phyloP scores from a whole-genome alignment of 1,140 invertebrate species.

The Anadara kagoshimensis region DNA sequence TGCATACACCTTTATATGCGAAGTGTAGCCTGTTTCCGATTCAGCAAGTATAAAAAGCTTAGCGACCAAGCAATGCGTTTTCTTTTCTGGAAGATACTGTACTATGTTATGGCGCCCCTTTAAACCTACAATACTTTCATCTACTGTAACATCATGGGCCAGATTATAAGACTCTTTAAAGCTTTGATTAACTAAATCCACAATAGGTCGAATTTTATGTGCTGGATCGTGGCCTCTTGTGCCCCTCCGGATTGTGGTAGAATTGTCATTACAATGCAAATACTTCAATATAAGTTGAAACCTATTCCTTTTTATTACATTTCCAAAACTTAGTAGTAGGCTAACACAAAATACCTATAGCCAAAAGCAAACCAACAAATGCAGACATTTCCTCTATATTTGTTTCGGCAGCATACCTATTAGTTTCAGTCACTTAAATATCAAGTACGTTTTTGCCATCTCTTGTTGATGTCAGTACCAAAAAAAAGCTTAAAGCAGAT shows the following conservation, averaged over 20 bases:
- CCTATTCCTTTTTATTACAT: not conserved
- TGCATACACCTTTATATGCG: too few relatives aligned
- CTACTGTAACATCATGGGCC: constrained; percentile 7
- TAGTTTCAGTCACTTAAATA: not conserved
- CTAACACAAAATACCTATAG: constrained; percentile 5
- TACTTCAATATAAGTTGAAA: constrained; percentile 5
- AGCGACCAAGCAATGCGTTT: constrained; percentile 8
- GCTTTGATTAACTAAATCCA: constrained; percentile 6
- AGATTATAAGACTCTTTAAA: constrained; percentile 1
- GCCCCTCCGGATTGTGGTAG: not conserved
- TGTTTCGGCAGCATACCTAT: not conserved
- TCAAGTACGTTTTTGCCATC: not conserved
- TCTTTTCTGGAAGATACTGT: constrained; percentile 16
- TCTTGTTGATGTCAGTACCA: not conserved
- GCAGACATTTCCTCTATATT: constrained; percentile 3
- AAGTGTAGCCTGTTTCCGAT: too few relatives aligned
- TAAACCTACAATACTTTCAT: constrained; percentile 15
- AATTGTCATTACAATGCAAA: constrained; percentile 10
- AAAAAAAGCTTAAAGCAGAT: not conserved
- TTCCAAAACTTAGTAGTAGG: not conserved
- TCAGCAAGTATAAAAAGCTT: too few relatives aligned
- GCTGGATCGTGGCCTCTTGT: constrained; percentile 6
- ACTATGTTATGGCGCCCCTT: constrained; percentile 6
- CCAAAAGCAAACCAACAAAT: not conserved
- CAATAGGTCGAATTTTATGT: constrained; percentile 10